A percentile compares a stretch with the other conserved stretches of the same genome.
Evolutionary conservation across 2,797 vertebrate genomes (phyloP).

Genomic region (Tamandua tetradactyla): DNA sequence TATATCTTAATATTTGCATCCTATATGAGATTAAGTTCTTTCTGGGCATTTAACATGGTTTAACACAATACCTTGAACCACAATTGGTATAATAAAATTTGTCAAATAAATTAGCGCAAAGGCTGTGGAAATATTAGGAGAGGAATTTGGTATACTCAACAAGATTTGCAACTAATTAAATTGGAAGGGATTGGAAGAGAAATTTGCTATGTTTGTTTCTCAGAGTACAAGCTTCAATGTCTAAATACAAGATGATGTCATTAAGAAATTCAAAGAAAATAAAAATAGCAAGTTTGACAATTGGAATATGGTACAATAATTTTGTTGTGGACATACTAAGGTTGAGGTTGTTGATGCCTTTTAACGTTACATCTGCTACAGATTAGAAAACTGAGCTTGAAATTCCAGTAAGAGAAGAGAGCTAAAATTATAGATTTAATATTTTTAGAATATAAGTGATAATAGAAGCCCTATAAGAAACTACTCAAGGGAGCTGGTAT

Average conservation of each 20-base stretch:
- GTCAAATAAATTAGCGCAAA: constrained; percentile 61
- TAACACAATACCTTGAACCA: constrained; percentile 51
- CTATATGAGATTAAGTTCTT: constrained; percentile 31
- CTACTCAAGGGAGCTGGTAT: background rate
- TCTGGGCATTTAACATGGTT: constrained; percentile 47
- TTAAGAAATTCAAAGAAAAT: constrained; percentile 31
- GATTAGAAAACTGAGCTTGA: constrained; percentile 23
- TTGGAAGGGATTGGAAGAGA: background rate
- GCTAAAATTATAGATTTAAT: background rate
- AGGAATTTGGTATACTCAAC: constrained; percentile 62
- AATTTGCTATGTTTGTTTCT: constrained; percentile 35
- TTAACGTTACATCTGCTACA: background rate
- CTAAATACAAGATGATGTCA: background rate
- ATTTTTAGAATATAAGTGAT: background rate
- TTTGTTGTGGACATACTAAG: background rate
- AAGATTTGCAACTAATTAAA: constrained; percentile 59
- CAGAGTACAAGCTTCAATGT: background rate
- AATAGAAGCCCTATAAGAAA: background rate
- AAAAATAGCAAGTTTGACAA: background rate
- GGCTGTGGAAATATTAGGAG: constrained; percentile 51
- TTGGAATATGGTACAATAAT: constrained; percentile 3
- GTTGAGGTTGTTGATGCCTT: background rate
- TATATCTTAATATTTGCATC: constrained; percentile 52
- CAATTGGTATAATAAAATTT: constrained; percentile 62
- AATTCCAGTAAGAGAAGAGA: background rate